Evolutionary conservation across 2,113 vertebrate genomes (phyloP).

Genomic region (Apodemus sylvaticus): DNA sequence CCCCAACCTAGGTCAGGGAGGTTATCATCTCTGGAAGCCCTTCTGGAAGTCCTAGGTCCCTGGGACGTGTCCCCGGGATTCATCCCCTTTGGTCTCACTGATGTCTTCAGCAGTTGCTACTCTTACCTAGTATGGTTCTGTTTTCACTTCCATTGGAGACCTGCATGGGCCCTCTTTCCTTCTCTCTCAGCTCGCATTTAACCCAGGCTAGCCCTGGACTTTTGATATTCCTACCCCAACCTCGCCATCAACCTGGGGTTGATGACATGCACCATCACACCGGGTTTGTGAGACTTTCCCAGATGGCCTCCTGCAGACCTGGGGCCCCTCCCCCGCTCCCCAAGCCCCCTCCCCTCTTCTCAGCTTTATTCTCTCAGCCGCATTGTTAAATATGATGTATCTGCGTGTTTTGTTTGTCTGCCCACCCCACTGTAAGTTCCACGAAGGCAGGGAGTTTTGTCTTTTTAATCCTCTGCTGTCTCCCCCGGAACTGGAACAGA

Average conservation of each 20-base stretch:
- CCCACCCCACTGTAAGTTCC: neutral
- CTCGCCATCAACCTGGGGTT: neutral
- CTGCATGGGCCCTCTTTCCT: neutral
- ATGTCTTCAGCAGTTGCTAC: neutral
- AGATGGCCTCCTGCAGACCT: neutral
- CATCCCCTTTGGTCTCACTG: neutral
- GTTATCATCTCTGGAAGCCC: neutral
- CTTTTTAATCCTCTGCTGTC: neutral
- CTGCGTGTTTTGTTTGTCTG: neutral
- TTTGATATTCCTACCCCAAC: neutral
- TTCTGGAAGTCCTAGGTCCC: neutral
- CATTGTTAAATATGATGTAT: neutral
- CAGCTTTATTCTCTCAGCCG: neutral
- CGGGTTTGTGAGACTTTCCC: neutral
- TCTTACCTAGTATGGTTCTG: neutral
- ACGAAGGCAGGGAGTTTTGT: constrained; percentile 1
- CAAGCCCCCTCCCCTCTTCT: neutral
- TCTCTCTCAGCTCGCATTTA: neutral
- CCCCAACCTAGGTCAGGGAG: neutral
- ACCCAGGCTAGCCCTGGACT: neutral
- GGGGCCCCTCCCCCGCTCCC: neutral
- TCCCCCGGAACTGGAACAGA: neutral
- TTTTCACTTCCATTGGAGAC: neutral
- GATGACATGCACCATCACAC: neutral
- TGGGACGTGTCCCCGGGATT: neutral